These are phyloP conservation scores for Nothoprocta perdicaria DNA, from an alignment of 2,113 vertebrate genomes.

Conservation along the genomic window DNA sequence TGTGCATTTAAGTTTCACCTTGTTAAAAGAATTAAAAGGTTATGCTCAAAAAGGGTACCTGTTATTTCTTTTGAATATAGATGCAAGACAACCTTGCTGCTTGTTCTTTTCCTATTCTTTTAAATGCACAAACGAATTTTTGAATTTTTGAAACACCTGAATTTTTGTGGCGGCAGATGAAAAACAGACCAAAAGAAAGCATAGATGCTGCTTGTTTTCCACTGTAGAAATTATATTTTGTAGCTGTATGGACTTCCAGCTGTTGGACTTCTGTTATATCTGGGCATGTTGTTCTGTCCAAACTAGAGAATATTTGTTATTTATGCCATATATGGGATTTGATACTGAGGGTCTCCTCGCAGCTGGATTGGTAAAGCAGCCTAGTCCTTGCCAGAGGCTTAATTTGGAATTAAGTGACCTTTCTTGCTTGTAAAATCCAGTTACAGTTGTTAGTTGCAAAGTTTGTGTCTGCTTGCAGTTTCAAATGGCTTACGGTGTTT, in stretches of 20 bases:
- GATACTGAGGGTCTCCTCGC: constrained; percentile 44
- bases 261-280: constrained; percentile 45
- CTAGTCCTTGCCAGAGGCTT: constrained; percentile 63
- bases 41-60: background rate
- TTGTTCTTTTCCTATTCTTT: background rate
- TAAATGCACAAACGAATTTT: background rate
- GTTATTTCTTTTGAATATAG: background rate
- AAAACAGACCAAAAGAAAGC: fast-evolving
- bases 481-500: constrained; percentile 39
- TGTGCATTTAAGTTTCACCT: background rate
- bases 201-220: background rate
- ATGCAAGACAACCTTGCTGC: background rate
- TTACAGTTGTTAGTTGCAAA: constrained; percentile 67
- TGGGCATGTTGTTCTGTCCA: constrained; percentile 16
- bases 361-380: constrained; percentile 40
- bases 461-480: constrained; percentile 26
- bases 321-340: background rate
- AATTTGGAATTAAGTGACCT: constrained; percentile 66
- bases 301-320: constrained; percentile 7
- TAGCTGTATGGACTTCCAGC: background rate
- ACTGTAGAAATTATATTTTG: background rate
- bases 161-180: background rate
- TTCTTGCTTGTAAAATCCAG: constrained; percentile 70
- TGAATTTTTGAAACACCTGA: background rate
- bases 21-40: background rate